Evolutionary conservation across 2,888 invertebrate species (phyloP), one percentile per base, ranked within the genome.

Genomic region (Cyclophora punctaria): DNA sequence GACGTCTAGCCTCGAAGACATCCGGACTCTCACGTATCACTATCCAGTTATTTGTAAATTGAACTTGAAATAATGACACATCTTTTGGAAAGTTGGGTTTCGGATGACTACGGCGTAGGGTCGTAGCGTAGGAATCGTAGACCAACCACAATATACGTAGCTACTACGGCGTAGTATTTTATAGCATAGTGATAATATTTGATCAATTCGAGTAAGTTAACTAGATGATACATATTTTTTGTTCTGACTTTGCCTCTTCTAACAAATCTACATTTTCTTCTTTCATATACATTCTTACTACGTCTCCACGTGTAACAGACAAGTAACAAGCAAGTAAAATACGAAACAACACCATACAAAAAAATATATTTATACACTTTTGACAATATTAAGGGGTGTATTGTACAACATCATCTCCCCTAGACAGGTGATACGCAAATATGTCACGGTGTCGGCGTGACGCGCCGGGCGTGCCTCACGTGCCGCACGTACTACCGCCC

Each of bases 1-100:
- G 78, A 75, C 79, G 77, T 70, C 75, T 58, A 57, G 55, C 62
- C 55, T 60, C 58, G 52, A 58, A 58, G 61, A 61, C 50, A 53
- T 50, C 52, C 53, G 52, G 48, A 67, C 59, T 67, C 62, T 49
- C 60, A 62, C 63, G 60, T 67, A 63, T 62, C 55, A 55, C 49
- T 50, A 53, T 57, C 55, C 51, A 49, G 64, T 70, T 68, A 71
- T 69, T 69, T 67, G 57, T 67, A 64, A 62, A 66, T 64, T 63
- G 53, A 59, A 64, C 59, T 62, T 57, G 52, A 59, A 48, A 54
- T 60, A 56, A 56, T 60, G 56, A 44, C 62, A 56, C 48, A 60
- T 55, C 50, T 50, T 52, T 40, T 7, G 45, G 45, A 47, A 49
- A 33, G 47, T 55, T 6, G 20, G 4, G 34, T 44, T 37, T 37